A percentile compares a stretch with the other conserved stretches of the same genome.
These are phyloP conservation scores for Rhinopomastus cyanomelas DNA, from an alignment of 2,113 vertebrate genomes.

Conservation along the genomic window DNA sequence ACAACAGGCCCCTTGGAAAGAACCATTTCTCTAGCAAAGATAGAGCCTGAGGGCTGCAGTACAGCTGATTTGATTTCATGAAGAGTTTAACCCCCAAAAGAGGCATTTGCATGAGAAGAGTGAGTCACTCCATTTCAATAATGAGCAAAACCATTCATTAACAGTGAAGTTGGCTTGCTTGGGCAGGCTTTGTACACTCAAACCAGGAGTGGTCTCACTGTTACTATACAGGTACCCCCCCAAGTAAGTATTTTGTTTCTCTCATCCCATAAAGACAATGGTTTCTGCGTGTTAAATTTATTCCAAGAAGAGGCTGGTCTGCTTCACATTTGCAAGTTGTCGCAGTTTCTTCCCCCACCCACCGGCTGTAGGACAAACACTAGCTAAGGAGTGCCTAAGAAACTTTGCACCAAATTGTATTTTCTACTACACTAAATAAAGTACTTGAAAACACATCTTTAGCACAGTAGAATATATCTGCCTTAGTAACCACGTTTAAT, in stretches of 20 bases:
- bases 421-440: too few species aligned
- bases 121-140: conserved; percentile 33
- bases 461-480: background rate
- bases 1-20: conserved; percentile 1
- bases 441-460: background rate
- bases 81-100: conserved; percentile 39
- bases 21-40: conserved; percentile 19
- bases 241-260: conserved; percentile 37
- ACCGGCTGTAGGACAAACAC: background rate
- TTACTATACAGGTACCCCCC: conserved; percentile 26
- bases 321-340: background rate
- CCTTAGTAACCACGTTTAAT: background rate
- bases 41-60: background rate
- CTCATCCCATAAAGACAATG: background rate
- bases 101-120: background rate
- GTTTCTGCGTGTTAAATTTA: background rate
- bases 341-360: background rate
- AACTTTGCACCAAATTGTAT: background rate
- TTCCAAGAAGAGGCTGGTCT: background rate
- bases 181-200: background rate
- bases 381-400: background rate
- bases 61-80: background rate
- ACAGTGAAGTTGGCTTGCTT: conserved; percentile 5
- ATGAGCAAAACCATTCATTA: conserved; percentile 33
- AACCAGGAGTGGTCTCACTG: conserved; percentile 22